phyloP scores from a whole-genome alignment of 2,888 invertebrate genomes.

The Xestoiulus laeticollis region DNA sequence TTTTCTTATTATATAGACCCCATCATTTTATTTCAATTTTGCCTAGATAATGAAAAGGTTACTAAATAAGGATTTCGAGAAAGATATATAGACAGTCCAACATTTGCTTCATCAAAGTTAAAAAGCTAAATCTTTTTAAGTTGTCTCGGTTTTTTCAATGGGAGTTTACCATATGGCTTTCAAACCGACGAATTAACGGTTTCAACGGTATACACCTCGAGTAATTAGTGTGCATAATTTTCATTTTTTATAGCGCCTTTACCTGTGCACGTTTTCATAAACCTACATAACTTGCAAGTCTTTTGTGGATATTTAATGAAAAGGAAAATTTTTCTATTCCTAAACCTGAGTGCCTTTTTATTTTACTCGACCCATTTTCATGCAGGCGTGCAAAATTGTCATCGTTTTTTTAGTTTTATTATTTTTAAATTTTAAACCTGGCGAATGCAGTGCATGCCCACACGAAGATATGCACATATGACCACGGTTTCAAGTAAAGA shows the following conservation, averaged over 20 bases:
- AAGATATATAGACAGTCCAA: background rate
- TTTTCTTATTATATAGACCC: background rate
- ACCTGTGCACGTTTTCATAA: background rate
- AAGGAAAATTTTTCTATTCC: background rate
- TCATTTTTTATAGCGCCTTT: background rate
- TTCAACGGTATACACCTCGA: background rate
- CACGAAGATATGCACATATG: constrained; percentile 17
- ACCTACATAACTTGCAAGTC: background rate
- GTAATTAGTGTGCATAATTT: constrained; percentile 29
- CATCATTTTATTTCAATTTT: background rate
- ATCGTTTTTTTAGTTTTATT: constrained; percentile 1
- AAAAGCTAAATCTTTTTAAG: no score
- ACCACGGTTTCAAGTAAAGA: background rate
- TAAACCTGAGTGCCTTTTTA: background rate
- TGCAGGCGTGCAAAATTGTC: constrained; percentile 22
- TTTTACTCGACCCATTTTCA: constrained; percentile 9
- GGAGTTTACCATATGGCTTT: no score
- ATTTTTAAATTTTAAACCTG: background rate
- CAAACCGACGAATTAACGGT: background rate
- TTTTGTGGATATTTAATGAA: constrained; percentile 18
- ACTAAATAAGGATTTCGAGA: background rate
- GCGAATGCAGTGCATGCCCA: background rate
- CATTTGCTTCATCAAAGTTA: background rate
- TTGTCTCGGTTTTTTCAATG: no score
- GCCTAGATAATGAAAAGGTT: background rate